Base-by-base conservation (phyloP, 2,113 vertebrate genomes). In the Podarcis raffonei region DNA sequence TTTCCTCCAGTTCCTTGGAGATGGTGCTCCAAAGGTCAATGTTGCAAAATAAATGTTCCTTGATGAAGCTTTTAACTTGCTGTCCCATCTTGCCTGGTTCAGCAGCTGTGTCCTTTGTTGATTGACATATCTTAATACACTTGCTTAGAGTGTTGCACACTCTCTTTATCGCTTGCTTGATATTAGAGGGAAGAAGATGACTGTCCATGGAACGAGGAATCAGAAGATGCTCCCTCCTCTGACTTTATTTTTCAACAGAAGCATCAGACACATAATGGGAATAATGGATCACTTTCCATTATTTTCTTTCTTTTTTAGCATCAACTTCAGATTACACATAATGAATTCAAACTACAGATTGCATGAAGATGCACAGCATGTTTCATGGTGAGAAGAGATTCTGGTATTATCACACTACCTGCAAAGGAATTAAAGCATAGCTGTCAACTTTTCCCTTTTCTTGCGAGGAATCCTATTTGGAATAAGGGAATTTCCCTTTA, bases 1-100 rank as follows among this genome's bases (percentile, higher is more conserved):
- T 88, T 83, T 66, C 79, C 82, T 89, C 23, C 65, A 80, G 85
- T 74, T 5, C 3, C 1, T 0, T 6, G 18, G 37, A 35, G 37
- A 77, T 77, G 22, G 27, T 39, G 11, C 32, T 90, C 23, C 71
- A 69, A n/a, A 48, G 48, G 65, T 4, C 65, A 85, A 18, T 62
- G 42, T 42, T 86, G 39, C 25, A 85, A 74, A 72, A 89, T 39
- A 82, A 0, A 48, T 2, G 35, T 87, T 84, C 65, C 84, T 71
- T 87, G 65, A 42, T 87, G 79, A 42, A 27, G 75, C 4, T 53
- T 85, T 89, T 69, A n/a, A 75, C 81, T 71, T 89, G 85, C 3
- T 6, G 53, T 79, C 80, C 72, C 1, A 39, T 3, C 32, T 85
- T 84, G 87, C 79, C 53, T 42, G 87, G 48, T 75, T 89, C 66